These are phyloP conservation scores for Globicephala melas DNA, from an alignment of 2,113 vertebrate species.

Conservation along the genomic window DNA sequence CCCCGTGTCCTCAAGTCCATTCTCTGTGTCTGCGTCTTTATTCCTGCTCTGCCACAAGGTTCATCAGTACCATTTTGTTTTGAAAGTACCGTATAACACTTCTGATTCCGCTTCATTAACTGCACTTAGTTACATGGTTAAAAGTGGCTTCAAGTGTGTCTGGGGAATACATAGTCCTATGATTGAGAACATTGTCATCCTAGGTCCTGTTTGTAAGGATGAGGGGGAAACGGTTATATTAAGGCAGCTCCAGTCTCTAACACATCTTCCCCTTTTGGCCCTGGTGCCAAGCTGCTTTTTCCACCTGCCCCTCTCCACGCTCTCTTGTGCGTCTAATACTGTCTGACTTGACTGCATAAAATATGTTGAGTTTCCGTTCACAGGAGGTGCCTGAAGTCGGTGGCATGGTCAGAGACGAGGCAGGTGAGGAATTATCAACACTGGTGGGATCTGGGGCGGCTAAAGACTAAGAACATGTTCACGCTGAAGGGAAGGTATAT, in stretches of 20 bases:
- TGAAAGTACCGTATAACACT: not conserved
- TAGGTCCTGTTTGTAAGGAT: not conserved
- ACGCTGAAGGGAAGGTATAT: no score
- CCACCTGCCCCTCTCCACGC: accelerated
- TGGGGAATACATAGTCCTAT: not conserved
- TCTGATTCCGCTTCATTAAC: not conserved
- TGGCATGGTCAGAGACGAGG: not conserved
- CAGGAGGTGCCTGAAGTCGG: not conserved
- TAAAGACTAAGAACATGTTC: not conserved
- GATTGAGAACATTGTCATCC: not conserved
- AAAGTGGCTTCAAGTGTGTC: not conserved
- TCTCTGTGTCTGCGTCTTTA: no score
- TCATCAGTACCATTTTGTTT: no score
- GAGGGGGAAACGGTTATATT: not conserved
- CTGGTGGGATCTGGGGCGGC: not conserved
- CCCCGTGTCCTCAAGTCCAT: no score
- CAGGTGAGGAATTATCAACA: not conserved
- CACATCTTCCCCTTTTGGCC: accelerated
- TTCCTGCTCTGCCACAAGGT: no score
- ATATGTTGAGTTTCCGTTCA: not conserved
- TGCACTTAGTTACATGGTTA: not conserved
- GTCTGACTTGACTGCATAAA: not conserved
- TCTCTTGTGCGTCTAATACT: not conserved
- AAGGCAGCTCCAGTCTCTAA: not conserved
- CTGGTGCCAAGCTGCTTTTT: not conserved